These are phyloP conservation scores for Prosapia bicincta DNA, from an alignment of 2,888 invertebrate species.

Conservation along the genomic window DNA sequence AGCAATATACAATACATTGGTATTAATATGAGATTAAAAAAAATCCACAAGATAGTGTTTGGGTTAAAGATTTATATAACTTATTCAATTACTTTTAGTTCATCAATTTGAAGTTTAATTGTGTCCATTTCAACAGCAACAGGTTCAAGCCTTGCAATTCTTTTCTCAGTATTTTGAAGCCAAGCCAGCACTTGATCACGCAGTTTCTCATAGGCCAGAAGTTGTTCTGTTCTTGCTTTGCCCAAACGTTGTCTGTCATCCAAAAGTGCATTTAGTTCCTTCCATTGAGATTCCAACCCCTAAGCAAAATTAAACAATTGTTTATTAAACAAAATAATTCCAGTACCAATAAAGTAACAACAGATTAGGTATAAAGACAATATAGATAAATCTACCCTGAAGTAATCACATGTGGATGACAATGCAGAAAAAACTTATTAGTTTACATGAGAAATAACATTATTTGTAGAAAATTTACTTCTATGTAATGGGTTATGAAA, in stretches of 20 bases:
- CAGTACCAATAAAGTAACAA: background rate
- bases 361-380: background rate
- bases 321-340: background rate
- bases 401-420: too few relatives aligned
- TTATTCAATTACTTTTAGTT: slow-evolving; percentile 57
- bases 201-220: slow-evolving; percentile 79
- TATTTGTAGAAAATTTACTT: too few relatives aligned
- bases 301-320: slow-evolving; percentile 24
- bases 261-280: slow-evolving; percentile 74
- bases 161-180: slow-evolving; percentile 76
- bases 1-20: too few relatives aligned
- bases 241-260: slow-evolving; percentile 83
- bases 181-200: slow-evolving; percentile 74
- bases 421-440: too few relatives aligned
- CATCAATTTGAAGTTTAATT: slow-evolving; percentile 78
- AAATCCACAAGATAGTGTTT: too few relatives aligned
- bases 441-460: too few relatives aligned
- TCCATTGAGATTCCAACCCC: slow-evolving; percentile 84
- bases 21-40: too few relatives aligned
- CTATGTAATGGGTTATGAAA: too few relatives aligned
- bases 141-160: slow-evolving; percentile 70
- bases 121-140: slow-evolving; percentile 86
- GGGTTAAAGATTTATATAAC: too few relatives aligned
- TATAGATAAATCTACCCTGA: too few relatives aligned
- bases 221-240: slow-evolving; percentile 79